phyloP scores from a whole-genome alignment of 2,113 vertebrate species.

The Chamaetylas fuelleborni region DNA sequence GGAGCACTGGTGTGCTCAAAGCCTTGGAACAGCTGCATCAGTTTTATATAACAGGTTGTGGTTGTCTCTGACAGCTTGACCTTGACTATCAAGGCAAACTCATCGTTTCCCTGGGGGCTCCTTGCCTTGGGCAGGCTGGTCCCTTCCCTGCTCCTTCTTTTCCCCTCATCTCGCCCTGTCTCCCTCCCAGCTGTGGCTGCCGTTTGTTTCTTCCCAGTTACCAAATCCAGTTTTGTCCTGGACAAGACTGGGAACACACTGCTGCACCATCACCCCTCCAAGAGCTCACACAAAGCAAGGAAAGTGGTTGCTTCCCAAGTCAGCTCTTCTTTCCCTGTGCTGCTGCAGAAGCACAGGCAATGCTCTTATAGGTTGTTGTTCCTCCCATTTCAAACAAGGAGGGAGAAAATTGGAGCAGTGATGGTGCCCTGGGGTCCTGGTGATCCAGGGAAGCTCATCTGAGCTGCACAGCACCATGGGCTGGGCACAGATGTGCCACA shows the following conservation, averaged over 20 bases:
- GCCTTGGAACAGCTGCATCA: background rate
- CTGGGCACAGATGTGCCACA: background rate
- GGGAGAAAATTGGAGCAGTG: background rate
- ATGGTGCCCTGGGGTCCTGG: background rate
- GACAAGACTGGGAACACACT: too few species aligned
- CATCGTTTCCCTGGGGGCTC: background rate
- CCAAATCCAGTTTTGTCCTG: background rate
- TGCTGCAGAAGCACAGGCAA: background rate
- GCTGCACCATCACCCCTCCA: background rate
- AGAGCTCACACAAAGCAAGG: background rate
- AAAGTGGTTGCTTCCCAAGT: background rate
- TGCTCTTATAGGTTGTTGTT: background rate
- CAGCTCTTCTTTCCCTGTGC: background rate
- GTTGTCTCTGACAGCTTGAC: background rate
- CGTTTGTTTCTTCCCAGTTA: background rate
- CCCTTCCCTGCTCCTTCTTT: background rate
- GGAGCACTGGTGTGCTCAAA: background rate
- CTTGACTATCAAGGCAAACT: background rate
- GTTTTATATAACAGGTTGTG: background rate
- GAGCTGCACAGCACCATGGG: background rate
- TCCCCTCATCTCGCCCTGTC: accelerated
- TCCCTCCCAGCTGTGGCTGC: background rate
- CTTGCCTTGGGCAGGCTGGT: background rate
- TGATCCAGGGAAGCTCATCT: background rate
- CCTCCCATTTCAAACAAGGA: background rate